A percentile compares a stretch with the other conserved stretches of the same genome.
Conservation (phyloP, 2,113 vertebrate genomes). For the Ailurus styani region DNA sequence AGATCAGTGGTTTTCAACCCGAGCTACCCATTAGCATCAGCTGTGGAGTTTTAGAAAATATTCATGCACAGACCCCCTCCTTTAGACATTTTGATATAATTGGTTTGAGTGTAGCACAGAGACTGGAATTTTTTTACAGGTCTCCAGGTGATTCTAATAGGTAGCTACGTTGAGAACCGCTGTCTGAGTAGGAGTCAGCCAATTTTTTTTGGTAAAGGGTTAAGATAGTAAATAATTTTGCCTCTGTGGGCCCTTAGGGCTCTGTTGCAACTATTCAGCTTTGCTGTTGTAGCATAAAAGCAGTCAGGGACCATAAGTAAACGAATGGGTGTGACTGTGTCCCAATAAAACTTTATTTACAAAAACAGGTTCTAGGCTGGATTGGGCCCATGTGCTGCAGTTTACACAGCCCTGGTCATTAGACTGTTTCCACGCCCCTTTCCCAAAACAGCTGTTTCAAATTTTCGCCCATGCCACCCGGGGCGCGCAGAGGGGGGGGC, state of each 20-base stretch:
- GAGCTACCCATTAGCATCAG: neutral
- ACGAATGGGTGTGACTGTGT: neutral
- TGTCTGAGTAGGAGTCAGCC: neutral
- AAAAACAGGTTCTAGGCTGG: neutral
- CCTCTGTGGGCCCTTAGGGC: neutral
- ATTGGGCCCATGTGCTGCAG: neutral
- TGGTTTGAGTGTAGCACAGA: neutral
- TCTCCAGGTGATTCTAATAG: neutral
- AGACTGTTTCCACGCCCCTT: neutral
- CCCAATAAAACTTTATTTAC: constrained; percentile 24
- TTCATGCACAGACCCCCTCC: neutral
- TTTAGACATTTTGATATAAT: neutral
- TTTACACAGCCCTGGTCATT: neutral
- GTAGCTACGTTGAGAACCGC: neutral
- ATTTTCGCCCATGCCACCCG: neutral
- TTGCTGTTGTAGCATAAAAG: neutral
- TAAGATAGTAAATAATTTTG: neutral
- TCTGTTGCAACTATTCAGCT: neutral
- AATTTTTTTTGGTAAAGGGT: neutral
- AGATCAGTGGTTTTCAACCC: neutral
- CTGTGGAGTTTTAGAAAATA: neutral
- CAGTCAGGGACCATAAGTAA: neutral
- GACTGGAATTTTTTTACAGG: neutral
- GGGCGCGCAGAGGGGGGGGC: too few relatives aligned
- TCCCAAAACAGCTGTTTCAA: neutral